These are phyloP conservation scores for Synergus umbraculus DNA, from an alignment of 2,888 invertebrate genomes.

Conservation along the genomic window DNA sequence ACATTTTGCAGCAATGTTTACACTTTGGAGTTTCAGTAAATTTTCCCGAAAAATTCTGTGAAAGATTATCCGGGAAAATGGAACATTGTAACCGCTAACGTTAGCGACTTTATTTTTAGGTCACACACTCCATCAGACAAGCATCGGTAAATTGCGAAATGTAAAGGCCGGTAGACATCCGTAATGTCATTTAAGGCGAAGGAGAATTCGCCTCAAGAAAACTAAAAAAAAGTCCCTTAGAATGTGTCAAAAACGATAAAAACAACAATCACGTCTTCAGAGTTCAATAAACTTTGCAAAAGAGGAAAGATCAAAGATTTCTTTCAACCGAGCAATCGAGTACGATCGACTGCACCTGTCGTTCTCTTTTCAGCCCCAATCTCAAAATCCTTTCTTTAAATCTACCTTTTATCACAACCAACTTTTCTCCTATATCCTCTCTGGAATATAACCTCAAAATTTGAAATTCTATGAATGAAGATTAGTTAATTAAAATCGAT, in stretches of 20 bases:
- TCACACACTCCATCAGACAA: constrained; percentile 51
- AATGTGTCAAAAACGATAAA: constrained; percentile 30
- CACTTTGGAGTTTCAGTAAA: not conserved
- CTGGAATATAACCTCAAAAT: not conserved
- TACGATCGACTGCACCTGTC: constrained; percentile 35
- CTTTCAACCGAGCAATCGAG: constrained; percentile 7
- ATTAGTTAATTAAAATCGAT: constrained; percentile 1
- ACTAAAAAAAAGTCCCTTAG: constrained; percentile 9
- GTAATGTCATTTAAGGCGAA: constrained; percentile 38
- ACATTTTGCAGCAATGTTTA: not conserved
- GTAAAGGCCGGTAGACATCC: constrained; percentile 14
- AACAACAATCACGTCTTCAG: constrained; percentile 6
- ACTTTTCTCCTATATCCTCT: not conserved
- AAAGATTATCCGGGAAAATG: constrained; percentile 11
- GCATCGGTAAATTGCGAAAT: constrained; percentile 53
- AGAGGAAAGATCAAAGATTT: constrained; percentile 5
- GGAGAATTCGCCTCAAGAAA: constrained; percentile 25
- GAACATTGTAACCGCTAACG: constrained; percentile 40
- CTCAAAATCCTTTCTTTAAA: constrained; percentile 7
- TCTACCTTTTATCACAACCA: not conserved
- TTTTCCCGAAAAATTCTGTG: not conserved
- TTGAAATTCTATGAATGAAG: not conserved
- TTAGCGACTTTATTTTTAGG: constrained; percentile 57
- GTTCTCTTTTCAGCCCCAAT: constrained; percentile 13
- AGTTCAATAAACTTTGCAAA: constrained; percentile 14